phyloP scores from a whole-genome alignment of 2,888 invertebrate genomes.

The Dyspetes luteomarginatus region DNA sequence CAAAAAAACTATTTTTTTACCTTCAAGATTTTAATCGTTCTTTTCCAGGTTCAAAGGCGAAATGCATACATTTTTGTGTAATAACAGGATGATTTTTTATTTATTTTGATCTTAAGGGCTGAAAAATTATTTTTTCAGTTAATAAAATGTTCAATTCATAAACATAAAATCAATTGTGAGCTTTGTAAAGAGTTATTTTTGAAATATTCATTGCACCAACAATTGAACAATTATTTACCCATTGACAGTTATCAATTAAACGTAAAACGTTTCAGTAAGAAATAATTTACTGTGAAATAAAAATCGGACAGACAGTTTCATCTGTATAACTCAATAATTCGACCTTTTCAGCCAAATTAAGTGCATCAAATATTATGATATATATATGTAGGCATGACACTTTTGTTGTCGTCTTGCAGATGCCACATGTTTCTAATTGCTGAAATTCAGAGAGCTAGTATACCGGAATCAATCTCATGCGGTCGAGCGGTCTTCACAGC shows the following conservation, averaged over 20 bases:
- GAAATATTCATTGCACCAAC: no score
- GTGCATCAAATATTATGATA: background rate
- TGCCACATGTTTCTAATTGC: slow-evolving; percentile 10
- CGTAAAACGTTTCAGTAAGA: no score
- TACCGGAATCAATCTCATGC: slow-evolving; percentile 18
- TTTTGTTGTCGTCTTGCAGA: background rate
- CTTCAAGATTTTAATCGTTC: background rate
- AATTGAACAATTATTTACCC: background rate
- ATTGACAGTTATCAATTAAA: background rate
- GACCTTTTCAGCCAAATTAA: background rate
- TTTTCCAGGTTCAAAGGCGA: background rate
- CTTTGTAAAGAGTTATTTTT: no score
- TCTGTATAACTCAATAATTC: background rate
- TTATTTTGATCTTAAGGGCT: no score
- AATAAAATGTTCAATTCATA: no score
- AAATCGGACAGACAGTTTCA: no score
- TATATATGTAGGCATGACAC: background rate
- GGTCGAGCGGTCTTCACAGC: background rate
- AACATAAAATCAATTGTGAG: no score
- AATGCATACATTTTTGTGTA: no score
- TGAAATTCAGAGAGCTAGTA: slow-evolving; percentile 7
- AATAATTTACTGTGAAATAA: no score
- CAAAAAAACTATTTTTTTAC: no score
- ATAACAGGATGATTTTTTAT: no score
- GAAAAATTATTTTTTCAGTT: no score